Percentiles rank a stretch among this genome's conserved stretches.
phyloP scores from a whole-genome alignment of 1,140 invertebrate species.

The Drosophila insularis region DNA sequence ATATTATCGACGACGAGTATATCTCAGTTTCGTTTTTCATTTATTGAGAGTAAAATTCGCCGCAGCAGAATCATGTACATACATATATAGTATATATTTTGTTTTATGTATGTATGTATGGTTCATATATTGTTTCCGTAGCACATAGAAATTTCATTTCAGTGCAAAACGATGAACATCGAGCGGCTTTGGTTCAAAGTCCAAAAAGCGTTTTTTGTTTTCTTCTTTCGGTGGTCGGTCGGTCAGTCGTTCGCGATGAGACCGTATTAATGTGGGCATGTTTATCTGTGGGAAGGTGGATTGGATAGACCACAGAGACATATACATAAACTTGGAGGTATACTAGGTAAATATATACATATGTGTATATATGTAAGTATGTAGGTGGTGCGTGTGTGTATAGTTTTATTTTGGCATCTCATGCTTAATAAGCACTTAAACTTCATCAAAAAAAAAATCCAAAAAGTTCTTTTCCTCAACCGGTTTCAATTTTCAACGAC shows the following conservation, averaged over 20 bases:
- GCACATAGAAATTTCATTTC: conserved; percentile 71
- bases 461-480: conserved; percentile 51
- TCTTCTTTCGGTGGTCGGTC: too few species aligned
- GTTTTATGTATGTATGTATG: conserved; percentile 23
- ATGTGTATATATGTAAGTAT: not conserved
- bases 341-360: not conserved
- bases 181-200: conserved; percentile 58
- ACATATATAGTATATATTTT: not conserved
- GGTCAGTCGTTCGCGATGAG: conserved; percentile 24
- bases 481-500: conserved; percentile 47
- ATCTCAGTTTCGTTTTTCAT: conserved; percentile 4
- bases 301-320: not conserved
- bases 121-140: conserved; percentile 45
- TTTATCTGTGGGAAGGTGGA: conserved; percentile 8
- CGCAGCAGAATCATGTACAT: conserved; percentile 6
- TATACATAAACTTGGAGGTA: not conserved
- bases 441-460: not conserved
- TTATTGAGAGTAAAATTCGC: conserved; percentile 8
- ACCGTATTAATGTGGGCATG: conserved; percentile 16
- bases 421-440: conserved; percentile 71
- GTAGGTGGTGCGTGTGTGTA: conserved; percentile 8
- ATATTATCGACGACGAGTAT: too few species aligned
- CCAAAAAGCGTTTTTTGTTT: conserved; percentile 34
- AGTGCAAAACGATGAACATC: conserved; percentile 27
- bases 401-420: conserved; percentile 55